phyloP scores from a whole-genome alignment of 2,113 vertebrate species.

The Progne subis region DNA sequence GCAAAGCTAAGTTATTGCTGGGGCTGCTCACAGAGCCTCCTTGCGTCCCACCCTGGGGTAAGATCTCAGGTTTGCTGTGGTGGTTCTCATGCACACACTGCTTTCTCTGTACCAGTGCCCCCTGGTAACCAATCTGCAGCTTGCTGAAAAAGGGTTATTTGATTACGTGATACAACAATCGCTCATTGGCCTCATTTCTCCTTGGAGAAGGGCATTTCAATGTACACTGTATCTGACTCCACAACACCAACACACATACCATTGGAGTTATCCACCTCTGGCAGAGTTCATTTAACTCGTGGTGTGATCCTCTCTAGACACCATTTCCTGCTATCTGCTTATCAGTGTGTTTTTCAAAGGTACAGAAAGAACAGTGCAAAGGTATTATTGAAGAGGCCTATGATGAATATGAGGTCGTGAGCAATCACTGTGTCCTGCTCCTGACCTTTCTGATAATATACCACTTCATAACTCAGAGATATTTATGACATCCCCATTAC shows the following conservation, averaged over 20 bases:
- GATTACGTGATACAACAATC: background rate
- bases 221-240: background rate
- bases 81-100: background rate
- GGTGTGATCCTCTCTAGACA: background rate
- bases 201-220: background rate
- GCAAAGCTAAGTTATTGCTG: background rate
- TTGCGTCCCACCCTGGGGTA: background rate
- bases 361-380: background rate
- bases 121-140: background rate
- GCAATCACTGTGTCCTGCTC: background rate
- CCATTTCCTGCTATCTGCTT: background rate
- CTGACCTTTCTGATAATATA: conserved; percentile 21
- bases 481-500: conserved; percentile 30
- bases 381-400: background rate
- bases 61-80: background rate
- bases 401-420: background rate
- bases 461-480: background rate
- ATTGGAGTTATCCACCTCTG: background rate
- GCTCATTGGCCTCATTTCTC: background rate
- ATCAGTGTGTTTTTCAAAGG: background rate
- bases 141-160: background rate
- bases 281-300: background rate
- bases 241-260: background rate
- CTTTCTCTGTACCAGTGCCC: background rate
- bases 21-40: background rate